Evolutionary conservation across 2,888 invertebrate species (phyloP), one percentile per base, ranked within the genome.

Genomic region (Diarsia mendica): DNA sequence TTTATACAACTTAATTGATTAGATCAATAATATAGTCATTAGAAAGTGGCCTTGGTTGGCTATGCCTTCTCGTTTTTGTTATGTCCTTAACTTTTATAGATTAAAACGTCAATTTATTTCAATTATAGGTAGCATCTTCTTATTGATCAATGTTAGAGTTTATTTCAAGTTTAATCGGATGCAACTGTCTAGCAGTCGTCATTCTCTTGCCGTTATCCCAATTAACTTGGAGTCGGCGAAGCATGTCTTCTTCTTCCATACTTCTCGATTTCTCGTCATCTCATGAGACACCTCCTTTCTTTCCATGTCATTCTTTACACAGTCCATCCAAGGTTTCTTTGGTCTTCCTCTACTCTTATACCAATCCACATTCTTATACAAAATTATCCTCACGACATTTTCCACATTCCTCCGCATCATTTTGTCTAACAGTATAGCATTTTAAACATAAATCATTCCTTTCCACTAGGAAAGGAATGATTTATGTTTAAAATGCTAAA

Each of bases 11-110:
- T 3, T 2, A 39, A n/a, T 61, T n/a, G 63, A 23, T 15, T 48
- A 48, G 18, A 77, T 67, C 58, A 49, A 68, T 75, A 77, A 49
- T 67, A 28, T 67, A 44, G 44, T 68, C 11, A 23, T 58, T 67
- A 23, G 13, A 10, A n/a, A 18, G 13, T 28, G 15, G 2, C 78
- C 68, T 68, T 77, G 58, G 60, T 18, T 18, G 33, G 15, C 3
- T 28, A 48, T 15, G 5, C 2, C 33, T 53, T 20, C 39, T 46
- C 39, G 15, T 65, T 51, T 51, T 1, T 69, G 23, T 39, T 18
- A 44, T 60, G 15, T 28, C 18, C 58, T 46, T 18, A 18, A 33
- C 28, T 23, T 51, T 51, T 64, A 1, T 46, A 58, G 9, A 33
- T 11, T 15, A 23, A 55, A 23, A n/a, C 11, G 23, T 23, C 6